Base-by-base conservation (phyloP, 2,888 invertebrate genomes). In the Drosophila stalkeri region DNA sequence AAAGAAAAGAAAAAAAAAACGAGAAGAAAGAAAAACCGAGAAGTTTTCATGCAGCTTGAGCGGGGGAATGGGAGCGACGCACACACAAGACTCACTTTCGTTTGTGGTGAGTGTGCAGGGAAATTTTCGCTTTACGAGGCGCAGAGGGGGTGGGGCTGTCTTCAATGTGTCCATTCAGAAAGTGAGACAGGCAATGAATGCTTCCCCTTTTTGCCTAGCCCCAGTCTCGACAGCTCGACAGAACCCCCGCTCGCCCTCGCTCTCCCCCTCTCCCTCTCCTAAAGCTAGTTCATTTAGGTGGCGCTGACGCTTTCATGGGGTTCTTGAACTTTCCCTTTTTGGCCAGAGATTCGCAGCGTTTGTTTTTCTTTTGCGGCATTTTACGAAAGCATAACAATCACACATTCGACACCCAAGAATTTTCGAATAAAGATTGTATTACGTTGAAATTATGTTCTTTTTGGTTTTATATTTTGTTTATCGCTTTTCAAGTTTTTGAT, bases 271-370 rank as follows among this genome's bases (percentile, higher is more conserved):
- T 2, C 6, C 31, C 31, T 31, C 37, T 16, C 23, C 12, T 33
- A 11, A 55, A 14, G 20, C 18, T 35, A 46, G 61, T 37, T 33
- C 59, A 60, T 61, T 57, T 60, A 57, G 43, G 27, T 65, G 68
- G 47, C 64, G 83, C 72, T 83, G 87, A 75, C 54, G 75, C 63
- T 77, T 86, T 88, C 77, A 88, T 88, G 89, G 86, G 89, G 90
- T 88, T 86, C 90, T 90, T 86, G 85, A 86, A 86, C 85, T 86
- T 90, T 86, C 63, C 65, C 69, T 57, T 59, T 60, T 61, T 47
- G 47, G 33, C 67, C 49, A 75, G 43, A 75, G 82, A 81, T 71
- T 80, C 68, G 51, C 64, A 54, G 52, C 71, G 33, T 67, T 80
- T 81, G 73, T 77, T 89, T 83, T 78, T 72, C 67, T 60, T 72